phyloP scores from a whole-genome alignment of 2,888 invertebrate species.

The Dicyrtoma fusca region DNA sequence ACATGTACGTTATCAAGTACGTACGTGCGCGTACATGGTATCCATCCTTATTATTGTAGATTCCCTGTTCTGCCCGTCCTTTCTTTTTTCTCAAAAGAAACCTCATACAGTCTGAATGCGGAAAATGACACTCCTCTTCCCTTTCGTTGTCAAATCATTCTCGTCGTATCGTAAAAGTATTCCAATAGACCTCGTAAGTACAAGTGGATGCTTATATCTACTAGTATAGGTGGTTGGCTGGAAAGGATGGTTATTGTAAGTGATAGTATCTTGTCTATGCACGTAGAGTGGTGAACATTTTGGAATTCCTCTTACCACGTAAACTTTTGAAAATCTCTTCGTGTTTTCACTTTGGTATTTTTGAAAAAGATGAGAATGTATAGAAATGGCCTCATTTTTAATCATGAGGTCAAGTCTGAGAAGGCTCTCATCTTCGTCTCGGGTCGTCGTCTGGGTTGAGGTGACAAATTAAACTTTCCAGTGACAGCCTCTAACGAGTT shows the following conservation, averaged over 20 bases:
- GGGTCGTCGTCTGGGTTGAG: slow-evolving; percentile 51
- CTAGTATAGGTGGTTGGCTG: not conserved
- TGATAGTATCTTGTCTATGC: not conserved
- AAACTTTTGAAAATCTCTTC: slow-evolving; percentile 8
- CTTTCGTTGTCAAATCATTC: not conserved
- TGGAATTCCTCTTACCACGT: not conserved
- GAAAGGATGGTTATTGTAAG: not conserved
- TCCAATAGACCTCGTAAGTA: not conserved
- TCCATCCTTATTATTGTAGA: too few species aligned
- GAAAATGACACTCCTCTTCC: too few species aligned
- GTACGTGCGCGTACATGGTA: too few species aligned
- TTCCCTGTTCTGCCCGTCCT: too few species aligned
- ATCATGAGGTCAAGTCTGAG: slow-evolving; percentile 51
- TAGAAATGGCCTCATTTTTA: slow-evolving; percentile 19
- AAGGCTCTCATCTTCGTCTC: slow-evolving; percentile 47
- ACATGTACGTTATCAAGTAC: too few species aligned
- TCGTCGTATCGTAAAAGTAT: not conserved
- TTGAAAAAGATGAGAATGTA: slow-evolving; percentile 20
- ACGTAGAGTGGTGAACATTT: not conserved
- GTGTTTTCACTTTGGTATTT: slow-evolving; percentile 1
- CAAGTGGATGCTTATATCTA: not conserved
- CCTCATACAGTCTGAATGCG: too few species aligned
- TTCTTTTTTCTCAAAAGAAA: too few species aligned
- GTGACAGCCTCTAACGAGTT: slow-evolving; percentile 53
- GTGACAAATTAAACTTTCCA: slow-evolving; percentile 54